Percentiles rank a stretch among this genome's conserved stretches.
phyloP scores from a whole-genome alignment of 2,797 vertebrate genomes.

The Amblyopsis hoosieri region DNA sequence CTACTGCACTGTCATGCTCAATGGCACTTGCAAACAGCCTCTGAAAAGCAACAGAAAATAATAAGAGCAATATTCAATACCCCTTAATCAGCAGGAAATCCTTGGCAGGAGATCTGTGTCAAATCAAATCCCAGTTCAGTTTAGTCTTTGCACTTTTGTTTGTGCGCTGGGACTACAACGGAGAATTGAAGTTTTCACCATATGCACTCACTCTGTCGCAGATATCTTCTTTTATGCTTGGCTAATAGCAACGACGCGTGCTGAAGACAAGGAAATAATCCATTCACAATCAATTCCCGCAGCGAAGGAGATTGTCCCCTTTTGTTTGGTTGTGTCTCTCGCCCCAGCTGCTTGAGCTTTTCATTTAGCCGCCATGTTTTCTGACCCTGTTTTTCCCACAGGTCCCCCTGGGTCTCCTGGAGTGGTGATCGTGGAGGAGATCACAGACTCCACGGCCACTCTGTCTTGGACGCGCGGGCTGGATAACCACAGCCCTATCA shows the following conservation, averaged over 20 bases:
- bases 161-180: neutral
- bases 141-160: conserved; percentile 34
- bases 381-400: conserved; percentile 55
- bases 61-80: conserved; percentile 24
- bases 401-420: conserved; percentile 95
- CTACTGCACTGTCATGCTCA: conserved; percentile 45
- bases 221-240: conserved; percentile 14
- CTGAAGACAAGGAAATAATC: conserved; percentile 24
- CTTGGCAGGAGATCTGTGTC: conserved; percentile 47
- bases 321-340: conserved; percentile 1
- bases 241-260: conserved; percentile 25
- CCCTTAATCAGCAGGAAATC: conserved; percentile 53
- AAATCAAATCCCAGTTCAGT: conserved; percentile 32
- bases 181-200: conserved; percentile 30
- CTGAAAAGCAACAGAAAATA: conserved; percentile 4
- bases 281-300: conserved; percentile 12
- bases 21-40: conserved; percentile 36
- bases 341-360: conserved; percentile 16
- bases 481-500: conserved; percentile 97
- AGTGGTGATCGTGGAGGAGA: conserved; percentile 96
- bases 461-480: conserved; percentile 92
- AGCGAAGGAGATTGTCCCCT: conserved; percentile 12
- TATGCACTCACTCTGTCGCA: conserved; percentile 17
- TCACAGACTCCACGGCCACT: conserved; percentile 91
- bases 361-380: conserved; percentile 30